Percentiles rank a stretch among this genome's conserved stretches.
Conservation (phyloP, 2,888 invertebrate genomes). For the Pheosia tremula region DNA sequence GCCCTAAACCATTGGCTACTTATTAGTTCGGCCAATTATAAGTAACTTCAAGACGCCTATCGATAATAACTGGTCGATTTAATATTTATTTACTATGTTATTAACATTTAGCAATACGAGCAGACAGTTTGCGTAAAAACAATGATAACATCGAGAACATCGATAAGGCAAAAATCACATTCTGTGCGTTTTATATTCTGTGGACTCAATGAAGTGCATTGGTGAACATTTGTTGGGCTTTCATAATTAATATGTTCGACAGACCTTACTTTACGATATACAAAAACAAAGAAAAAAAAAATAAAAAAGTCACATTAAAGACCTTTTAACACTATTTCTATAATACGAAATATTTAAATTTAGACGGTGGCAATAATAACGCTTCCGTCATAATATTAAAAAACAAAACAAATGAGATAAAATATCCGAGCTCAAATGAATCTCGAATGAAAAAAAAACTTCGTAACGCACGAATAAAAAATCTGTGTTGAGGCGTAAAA, state of each 20-base stretch:
- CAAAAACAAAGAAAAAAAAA: no score
- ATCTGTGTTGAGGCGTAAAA: not conserved
- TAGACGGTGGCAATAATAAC: no score
- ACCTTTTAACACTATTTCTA: no score
- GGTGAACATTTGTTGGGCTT: slow-evolving; percentile 1
- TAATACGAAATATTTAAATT: no score
- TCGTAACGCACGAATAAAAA: not conserved
- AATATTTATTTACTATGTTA: not conserved
- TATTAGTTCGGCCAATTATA: no score
- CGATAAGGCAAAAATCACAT: slow-evolving; percentile 70
- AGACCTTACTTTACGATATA: not conserved
- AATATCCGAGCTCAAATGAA: slow-evolving; percentile 11
- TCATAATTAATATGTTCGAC: not conserved
- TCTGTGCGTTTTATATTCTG: slow-evolving; percentile 57
- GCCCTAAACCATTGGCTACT: no score
- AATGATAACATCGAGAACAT: slow-evolving; percentile 57
- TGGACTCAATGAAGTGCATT: slow-evolving; percentile 36
- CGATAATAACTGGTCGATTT: no score
- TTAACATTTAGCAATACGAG: slow-evolving; percentile 23
- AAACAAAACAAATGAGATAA: not conserved
- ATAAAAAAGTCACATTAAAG: no score
- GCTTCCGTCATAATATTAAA: not conserved
- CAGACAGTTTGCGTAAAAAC: slow-evolving; percentile 40
- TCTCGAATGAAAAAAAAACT: not conserved
- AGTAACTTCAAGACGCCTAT: no score